Evolutionary conservation across 2,888 invertebrate species (phyloP), one percentile per base, ranked within the genome.

Genomic region (Pandemis heparana): DNA sequence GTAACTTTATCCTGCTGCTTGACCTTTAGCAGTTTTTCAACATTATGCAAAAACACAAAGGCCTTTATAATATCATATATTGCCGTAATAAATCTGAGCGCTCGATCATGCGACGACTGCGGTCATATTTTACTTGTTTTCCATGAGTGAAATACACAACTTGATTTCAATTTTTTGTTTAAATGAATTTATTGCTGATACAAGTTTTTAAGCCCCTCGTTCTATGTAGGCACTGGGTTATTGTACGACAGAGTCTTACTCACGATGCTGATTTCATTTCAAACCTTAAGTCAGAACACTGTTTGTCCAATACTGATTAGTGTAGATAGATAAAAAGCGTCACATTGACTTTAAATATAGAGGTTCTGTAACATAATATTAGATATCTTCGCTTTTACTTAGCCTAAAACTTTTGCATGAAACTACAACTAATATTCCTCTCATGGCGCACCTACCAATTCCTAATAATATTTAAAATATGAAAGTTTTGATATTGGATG

Each of bases 1-100:
- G 81, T 83, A 85, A 85, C 79, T 83, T 85, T 87, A 89, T 86
- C 85, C 86, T 84, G 80, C 80, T 79, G 79, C 75, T 78, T 86
- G 87, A 88, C 87, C 89, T 89, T 88, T 86, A 81, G 78, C 79
- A 18, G 41, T 67, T 65, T 69, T 70, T 74, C 64, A 16, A 71
- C 70, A 41, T 59, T 64, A 74, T 70, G 65, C 70, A 65, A 61
- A 74, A 74, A 70, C 60, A 74, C 69, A 74, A 74, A 74, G 60
- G 64, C 32, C 41, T 65, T 32, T 32, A 32, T 65, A 46, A 56
- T 67, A 67, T 64, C 46, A 23, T 65, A 70, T 69, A 65, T 70
- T 65, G 64, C 60, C 60, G 38, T 70, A 74, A 74, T 74, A 70
- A 74, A 74, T 74, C 69, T 60, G 65, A 70, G 38, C 65, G 53